Evolutionary conservation across 2,888 invertebrate species (phyloP), one percentile per base, ranked within the genome.

Genomic region (Xanthostigma xanthostigma): DNA sequence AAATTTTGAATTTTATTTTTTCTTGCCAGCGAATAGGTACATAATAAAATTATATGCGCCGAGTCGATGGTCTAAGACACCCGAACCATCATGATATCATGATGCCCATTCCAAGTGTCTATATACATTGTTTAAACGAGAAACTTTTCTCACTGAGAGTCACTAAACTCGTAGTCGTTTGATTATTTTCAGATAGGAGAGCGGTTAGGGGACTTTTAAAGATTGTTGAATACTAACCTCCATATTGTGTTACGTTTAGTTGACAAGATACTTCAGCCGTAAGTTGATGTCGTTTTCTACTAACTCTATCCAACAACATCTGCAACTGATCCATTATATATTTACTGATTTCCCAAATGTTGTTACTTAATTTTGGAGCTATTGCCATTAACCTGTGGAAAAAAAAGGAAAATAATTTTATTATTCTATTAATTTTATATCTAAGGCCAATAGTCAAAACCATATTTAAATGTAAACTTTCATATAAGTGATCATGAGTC

Each of bases 281-380:
- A 58, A 60, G 64, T 50, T 65, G 55, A 54, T 71, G 65, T 56
- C 67, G 65, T 50, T 67, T 61, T 46, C 66, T 67, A 45, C 73
- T 68, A 12, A 76, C 63, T 54, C 72, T 67, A 41, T 70, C 69
- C 13, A 74, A 62, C 35, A 76, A 48, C 36, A 74, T 58, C 40
- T 66, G 70, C 45, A 82, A 55, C 56, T 81, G 76, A 35, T 76
- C 71, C 56, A 80, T 64, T 42, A 82, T 66, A 54, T 76, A 78
- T 61, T 74, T 72, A 53, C 76, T 73, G 55, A 81, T 58, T 57
- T 75, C 72, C 60, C 72, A 70, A 33, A 67, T 57, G 42, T 80
- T 76, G 58, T 73, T 78, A 57, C 79, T 78, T 66, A 86, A 71
- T 60, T 78, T 76, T 1, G 87, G 87, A 3, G 81, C 77, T 62